Evolutionary conservation across 92 coral and sea anemone genomes (phyloP).

Genomic region (Nematostella vectensis): DNA sequence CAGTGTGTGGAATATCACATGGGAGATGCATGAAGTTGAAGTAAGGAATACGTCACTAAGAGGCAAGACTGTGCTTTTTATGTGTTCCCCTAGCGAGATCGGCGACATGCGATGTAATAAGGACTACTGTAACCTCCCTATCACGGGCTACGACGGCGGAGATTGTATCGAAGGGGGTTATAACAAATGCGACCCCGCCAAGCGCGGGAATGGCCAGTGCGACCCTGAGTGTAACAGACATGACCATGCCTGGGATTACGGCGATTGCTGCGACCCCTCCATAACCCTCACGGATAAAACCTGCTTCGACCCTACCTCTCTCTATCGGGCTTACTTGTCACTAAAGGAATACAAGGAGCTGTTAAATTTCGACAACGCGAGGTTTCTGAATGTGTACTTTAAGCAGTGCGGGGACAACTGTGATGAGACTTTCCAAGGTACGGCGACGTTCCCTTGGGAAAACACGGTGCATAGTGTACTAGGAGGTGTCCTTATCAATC

Average conservation of each 20-base stretch:
- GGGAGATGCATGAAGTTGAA: conserved; percentile 41
- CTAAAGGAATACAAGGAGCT: conserved; percentile 67
- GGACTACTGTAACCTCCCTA: conserved; percentile 46
- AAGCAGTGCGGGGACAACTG: conserved; percentile 60
- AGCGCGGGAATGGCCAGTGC: conserved; percentile 72
- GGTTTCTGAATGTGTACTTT: conserved; percentile 68
- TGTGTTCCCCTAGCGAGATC: conserved; percentile 59
- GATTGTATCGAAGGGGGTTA: conserved; percentile 45
- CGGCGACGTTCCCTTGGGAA: conserved; percentile 95
- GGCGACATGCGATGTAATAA: conserved; percentile 60
- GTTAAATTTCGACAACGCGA: conserved; percentile 49
- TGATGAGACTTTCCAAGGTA: conserved; percentile 41
- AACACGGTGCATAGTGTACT: conserved; percentile 55
- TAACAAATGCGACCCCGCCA: conserved; percentile 36
- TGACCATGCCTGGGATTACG: conserved; percentile 70
- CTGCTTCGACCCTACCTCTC: conserved; percentile 81
- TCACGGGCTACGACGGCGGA: conserved; percentile 88
- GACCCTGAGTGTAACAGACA: conserved; percentile 80
- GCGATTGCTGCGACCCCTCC: conserved; percentile 77
- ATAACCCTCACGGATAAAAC: conserved; percentile 44
- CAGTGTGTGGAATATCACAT: conserved; percentile 58
- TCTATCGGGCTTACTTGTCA: conserved; percentile 73
- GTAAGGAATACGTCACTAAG: conserved; percentile 72
- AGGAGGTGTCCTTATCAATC: conserved; percentile 74
- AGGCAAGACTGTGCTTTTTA: conserved; percentile 51